These are phyloP conservation scores for Sciurus vulgaris DNA, from an alignment of 2,797 vertebrate genomes.

Conservation along the genomic window DNA sequence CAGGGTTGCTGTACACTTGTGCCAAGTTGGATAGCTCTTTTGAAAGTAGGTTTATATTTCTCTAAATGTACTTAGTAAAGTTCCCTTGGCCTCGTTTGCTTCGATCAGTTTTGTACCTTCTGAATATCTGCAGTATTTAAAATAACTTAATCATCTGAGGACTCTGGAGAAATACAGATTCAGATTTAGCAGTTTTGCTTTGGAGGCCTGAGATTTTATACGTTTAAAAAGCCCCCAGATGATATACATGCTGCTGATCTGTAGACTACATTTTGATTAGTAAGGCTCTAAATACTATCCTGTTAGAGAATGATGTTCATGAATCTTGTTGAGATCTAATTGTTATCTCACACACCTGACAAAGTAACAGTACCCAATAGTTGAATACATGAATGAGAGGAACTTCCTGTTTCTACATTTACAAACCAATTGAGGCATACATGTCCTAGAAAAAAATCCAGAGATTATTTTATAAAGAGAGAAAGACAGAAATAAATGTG, in stretches of 20 bases:
- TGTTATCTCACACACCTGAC: neutral
- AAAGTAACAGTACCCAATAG: neutral
- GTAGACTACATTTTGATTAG: neutral
- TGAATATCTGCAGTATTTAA: neutral
- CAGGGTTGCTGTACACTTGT: neutral
- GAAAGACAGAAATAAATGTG: neutral
- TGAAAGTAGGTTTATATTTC: slow-evolving; percentile 22
- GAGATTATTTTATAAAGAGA: neutral
- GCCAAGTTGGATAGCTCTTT: neutral
- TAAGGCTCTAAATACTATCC: neutral
- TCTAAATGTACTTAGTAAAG: neutral
- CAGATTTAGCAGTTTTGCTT: neutral
- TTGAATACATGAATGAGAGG: neutral
- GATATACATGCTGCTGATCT: neutral
- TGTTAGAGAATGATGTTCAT: neutral
- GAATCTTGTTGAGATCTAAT: neutral
- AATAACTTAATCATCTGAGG: neutral
- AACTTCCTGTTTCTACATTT: neutral
- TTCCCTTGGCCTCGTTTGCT: neutral
- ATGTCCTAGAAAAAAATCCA: slow-evolving; percentile 10
- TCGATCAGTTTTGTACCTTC: neutral
- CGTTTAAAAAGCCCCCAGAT: neutral
- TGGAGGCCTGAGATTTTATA: neutral
- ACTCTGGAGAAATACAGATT: neutral
- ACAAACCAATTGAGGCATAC: neutral